phyloP scores from a whole-genome alignment of 2,113 vertebrate genomes.

The Calidris pygmaea region DNA sequence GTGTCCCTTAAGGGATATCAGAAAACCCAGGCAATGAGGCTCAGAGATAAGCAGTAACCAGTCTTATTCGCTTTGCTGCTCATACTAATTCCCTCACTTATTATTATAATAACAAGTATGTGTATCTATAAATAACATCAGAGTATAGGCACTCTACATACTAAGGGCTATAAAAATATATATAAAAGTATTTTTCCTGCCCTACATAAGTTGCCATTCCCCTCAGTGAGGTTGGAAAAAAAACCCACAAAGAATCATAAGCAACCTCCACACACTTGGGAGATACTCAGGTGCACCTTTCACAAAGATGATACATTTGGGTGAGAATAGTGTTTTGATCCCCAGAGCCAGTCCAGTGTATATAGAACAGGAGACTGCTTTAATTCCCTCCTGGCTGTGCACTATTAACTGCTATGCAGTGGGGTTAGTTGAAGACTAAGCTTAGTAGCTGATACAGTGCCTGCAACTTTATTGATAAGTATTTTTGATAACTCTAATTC shows the following conservation, averaged over 20 bases:
- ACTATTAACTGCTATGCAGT: not conserved
- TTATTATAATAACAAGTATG: not conserved
- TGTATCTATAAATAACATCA: not conserved
- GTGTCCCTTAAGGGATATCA: not conserved
- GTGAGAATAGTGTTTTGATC: not conserved
- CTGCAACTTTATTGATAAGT: not conserved
- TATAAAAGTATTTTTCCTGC: not conserved
- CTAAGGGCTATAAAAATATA: not conserved
- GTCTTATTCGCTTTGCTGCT: not conserved
- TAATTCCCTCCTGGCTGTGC: not conserved
- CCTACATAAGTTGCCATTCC: not conserved
- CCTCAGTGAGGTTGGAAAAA: not conserved
- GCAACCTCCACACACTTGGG: fast-evolving
- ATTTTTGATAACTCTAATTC: not conserved
- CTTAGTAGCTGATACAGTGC: not conserved
- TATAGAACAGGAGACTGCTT: not conserved
- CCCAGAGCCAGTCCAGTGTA: not conserved
- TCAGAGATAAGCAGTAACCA: not conserved
- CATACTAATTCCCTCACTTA: not conserved
- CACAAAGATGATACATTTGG: not conserved
- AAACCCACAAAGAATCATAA: not conserved
- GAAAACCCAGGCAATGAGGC: not conserved
- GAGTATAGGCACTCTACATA: not conserved
- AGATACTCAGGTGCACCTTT: not conserved
- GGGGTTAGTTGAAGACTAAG: not conserved